These are phyloP conservation scores for Bos indicus DNA, from an alignment of 2,113 vertebrate genomes.

Conservation along the genomic window DNA sequence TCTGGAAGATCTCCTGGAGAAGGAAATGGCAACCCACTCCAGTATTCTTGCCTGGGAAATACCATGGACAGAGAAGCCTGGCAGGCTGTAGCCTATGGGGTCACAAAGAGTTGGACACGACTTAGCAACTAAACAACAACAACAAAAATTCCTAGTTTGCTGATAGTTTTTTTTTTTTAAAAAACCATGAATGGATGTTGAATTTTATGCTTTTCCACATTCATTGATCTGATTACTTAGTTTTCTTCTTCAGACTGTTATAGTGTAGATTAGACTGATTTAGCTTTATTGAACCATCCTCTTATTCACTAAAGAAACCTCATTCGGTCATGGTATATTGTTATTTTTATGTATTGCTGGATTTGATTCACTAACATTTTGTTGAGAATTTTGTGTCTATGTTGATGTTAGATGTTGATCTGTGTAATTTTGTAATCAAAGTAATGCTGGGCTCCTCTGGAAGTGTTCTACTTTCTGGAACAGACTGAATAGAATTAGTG, in stretches of 20 bases:
- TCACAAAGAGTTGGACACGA: background rate
- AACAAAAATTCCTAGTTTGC: background rate
- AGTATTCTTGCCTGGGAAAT: background rate
- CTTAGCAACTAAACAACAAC: background rate
- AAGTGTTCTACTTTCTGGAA: background rate
- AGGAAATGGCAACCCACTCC: background rate
- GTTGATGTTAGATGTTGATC: background rate
- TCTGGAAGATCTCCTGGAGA: background rate
- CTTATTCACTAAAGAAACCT: background rate
- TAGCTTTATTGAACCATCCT: background rate
- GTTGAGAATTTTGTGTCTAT: background rate
- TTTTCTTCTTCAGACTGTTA: background rate
- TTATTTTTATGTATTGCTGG: background rate
- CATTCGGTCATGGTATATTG: background rate
- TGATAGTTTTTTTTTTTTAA: background rate
- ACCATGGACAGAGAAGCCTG: background rate
- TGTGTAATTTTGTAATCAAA: background rate
- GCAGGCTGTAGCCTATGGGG: background rate
- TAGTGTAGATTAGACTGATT: background rate
- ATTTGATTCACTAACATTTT: background rate
- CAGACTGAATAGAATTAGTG: background rate
- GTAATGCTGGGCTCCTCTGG: background rate
- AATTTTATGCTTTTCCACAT: background rate
- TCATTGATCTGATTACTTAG: background rate
- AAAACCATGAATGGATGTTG: background rate